Evolutionary conservation across 2,888 invertebrate genomes (phyloP).

Genomic region (Ommatoiulus sabulosus): DNA sequence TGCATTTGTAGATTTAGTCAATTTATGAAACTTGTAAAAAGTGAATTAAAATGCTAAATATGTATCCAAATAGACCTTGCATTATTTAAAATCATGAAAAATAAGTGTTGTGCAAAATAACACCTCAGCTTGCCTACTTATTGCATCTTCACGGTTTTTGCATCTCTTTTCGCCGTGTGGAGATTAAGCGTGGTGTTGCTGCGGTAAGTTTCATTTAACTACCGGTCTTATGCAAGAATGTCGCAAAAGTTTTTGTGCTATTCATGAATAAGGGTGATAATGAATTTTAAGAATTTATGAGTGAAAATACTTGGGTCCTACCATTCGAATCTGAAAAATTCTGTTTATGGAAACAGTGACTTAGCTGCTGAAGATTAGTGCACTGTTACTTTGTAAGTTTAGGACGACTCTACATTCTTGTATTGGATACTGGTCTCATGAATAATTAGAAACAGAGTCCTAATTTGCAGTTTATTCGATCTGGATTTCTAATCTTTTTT

Average conservation of each 20-base stretch:
- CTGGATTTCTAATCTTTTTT: neutral
- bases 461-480: constrained; percentile 3
- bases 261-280: no score
- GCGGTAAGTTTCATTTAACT: neutral
- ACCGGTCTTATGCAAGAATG: neutral
- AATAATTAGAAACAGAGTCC: neutral
- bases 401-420: neutral
- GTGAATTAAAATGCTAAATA: neutral
- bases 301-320: no score
- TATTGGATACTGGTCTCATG: neutral
- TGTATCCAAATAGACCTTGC: neutral
- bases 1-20: neutral
- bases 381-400: neutral
- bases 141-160: neutral
- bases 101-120: neutral
- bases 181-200: neutral
- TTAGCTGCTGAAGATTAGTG: no score
- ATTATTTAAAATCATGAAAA: neutral
- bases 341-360: no score
- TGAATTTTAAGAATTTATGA: no score
- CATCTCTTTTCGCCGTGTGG: neutral
- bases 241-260: neutral
- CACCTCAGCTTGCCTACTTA: no score
- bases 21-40: neutral
- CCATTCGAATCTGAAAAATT: no score